These are phyloP conservation scores for Phortica variegata DNA, from an alignment of 1,140 invertebrate genomes.

Conservation along the genomic window DNA sequence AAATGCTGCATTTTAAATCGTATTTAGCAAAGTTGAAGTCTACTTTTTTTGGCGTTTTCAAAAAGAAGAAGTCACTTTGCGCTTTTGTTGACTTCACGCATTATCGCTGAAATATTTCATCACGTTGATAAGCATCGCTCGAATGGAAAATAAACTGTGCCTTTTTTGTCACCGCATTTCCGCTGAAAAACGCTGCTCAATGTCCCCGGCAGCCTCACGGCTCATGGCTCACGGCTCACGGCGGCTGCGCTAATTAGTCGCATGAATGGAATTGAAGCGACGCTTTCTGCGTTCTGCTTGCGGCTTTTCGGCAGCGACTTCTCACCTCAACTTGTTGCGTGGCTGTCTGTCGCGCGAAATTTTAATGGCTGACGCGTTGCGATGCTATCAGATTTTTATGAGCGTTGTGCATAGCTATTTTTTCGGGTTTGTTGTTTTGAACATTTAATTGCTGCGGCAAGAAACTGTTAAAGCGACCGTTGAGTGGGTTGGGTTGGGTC, in stretches of 20 bases:
- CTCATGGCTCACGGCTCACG: background rate
- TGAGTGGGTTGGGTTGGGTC: conserved; percentile 13
- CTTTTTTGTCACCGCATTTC: conserved; percentile 51
- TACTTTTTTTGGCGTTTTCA: too few species aligned
- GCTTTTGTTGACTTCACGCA: conserved; percentile 14
- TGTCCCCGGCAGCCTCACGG: background rate
- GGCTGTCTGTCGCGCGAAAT: conserved; percentile 46
- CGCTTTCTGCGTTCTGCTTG: conserved; percentile 17
- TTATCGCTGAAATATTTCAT: conserved; percentile 47
- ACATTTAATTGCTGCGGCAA: conserved; percentile 38
- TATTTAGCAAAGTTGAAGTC: conserved; percentile 53
- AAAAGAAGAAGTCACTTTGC: too few species aligned
- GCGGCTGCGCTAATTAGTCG: conserved; percentile 51
- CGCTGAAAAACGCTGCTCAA: conserved; percentile 21
- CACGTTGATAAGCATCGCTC: conserved; percentile 37
- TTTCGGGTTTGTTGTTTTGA: conserved; percentile 10
- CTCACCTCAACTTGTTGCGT: too few species aligned
- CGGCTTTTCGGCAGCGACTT: conserved; percentile 19
- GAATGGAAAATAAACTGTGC: conserved; percentile 1
- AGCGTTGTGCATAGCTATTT: conserved; percentile 35
- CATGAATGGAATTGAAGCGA: conserved; percentile 52
- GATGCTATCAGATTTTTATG: conserved; percentile 36
- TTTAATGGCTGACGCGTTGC: conserved; percentile 38
- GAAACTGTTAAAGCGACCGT: background rate
- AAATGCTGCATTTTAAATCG: too few species aligned